Base-by-base conservation (phyloP, 1,140 invertebrate genomes). In the Procambarus clarkii region DNA sequence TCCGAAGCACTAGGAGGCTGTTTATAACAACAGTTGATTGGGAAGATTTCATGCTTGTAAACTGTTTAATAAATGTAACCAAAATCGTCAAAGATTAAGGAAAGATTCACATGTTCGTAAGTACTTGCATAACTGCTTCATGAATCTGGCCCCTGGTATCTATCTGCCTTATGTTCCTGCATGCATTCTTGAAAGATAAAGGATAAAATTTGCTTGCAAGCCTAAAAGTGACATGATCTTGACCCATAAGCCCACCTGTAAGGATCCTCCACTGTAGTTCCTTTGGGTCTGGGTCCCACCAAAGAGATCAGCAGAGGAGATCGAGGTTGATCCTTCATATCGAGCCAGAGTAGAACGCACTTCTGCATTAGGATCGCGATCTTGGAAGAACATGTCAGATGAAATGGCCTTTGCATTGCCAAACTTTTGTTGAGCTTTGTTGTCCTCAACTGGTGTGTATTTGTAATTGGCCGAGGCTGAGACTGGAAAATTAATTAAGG, bases 271-370 rank as follows among this genome's bases (percentile, higher is more conserved):
- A 93, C 94, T 90, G 94, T 92, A 94, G 91, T 94, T 94, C 92
- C 93, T 93, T 92, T 92, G 21, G 95, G 95, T 92, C 95, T 96
- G 46, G 78, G 85, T 81, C 44, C 94, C 93, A n/a, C 98, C 98
- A 95, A 99, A 99, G 94, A 98, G 98, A 94, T 99, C 98, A 1
- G 98, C 97, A 60, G 98, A 99, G 24, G 98, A 99, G 94, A 99
- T 99, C 94, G 97, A 97, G 84, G 96, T 97, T 93, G 97, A 98
- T 84, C 97, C 98, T 95, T 98, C 97, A 94, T 99, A 99, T 81
- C 96, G 95, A 46, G 95, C 95, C 24, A 97, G 94, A 94, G 96
- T 97, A 83, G 96, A 95, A 93, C 91, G 92, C 18, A 92, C 44
- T 74, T 92, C 92, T 64, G 82, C 79, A 69, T 92, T 86, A 18